Percentiles rank a stretch among this genome's conserved stretches.
phyloP scores from a whole-genome alignment of 2,113 vertebrate species.

The Oncorhynchus clarkii region DNA sequence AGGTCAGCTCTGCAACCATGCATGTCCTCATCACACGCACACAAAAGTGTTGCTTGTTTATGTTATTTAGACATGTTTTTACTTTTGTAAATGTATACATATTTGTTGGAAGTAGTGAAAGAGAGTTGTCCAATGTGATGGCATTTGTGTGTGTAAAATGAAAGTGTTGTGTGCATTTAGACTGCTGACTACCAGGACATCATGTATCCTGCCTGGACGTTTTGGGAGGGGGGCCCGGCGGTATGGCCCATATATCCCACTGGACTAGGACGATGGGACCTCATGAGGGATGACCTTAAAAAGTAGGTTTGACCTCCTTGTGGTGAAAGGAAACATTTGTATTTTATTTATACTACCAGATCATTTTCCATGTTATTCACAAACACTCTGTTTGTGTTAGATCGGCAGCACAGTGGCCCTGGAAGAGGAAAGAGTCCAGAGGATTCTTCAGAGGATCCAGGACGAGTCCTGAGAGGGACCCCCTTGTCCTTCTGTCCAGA shows the following conservation, averaged over 20 bases:
- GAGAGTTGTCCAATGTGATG: neutral
- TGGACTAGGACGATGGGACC: slow-evolving; percentile 95
- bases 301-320: slow-evolving; percentile 67
- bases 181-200: slow-evolving; percentile 91
- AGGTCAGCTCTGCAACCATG: slow-evolving; percentile 70
- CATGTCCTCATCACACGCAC: neutral
- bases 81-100: too few species aligned
- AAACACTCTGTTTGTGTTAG: slow-evolving; percentile 60
- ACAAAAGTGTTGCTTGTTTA: too few species aligned
- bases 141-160: neutral
- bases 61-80: neutral
- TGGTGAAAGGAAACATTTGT: neutral
- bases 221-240: slow-evolving; percentile 98
- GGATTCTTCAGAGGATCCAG: slow-evolving; percentile 96
- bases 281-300: slow-evolving; percentile 89
- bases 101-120: neutral
- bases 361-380: neutral
- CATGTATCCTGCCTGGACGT: slow-evolving; percentile 99
- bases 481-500: slow-evolving; percentile 91
- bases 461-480: slow-evolving; percentile 95
- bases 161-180: slow-evolving; percentile 56
- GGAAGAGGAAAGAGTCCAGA: slow-evolving; percentile 88
- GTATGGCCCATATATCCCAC: slow-evolving; percentile 98
- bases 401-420: slow-evolving; percentile 89
- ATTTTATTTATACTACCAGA: neutral